phyloP scores from a whole-genome alignment of 2,888 invertebrate species.

The Masnerella sp. region DNA sequence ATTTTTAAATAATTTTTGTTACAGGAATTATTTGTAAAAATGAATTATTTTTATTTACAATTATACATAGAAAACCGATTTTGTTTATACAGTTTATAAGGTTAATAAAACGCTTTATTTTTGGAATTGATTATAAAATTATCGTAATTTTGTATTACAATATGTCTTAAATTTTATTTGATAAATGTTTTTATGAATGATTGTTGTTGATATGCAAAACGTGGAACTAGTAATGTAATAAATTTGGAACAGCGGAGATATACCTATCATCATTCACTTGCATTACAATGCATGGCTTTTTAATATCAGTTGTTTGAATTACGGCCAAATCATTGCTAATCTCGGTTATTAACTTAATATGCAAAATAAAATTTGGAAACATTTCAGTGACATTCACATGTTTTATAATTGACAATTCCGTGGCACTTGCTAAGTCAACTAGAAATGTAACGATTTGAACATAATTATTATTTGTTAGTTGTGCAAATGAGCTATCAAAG shows the following conservation, averaged over 20 bases:
- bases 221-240: not conserved
- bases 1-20: no score
- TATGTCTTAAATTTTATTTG: no score
- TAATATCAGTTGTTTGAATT: not conserved
- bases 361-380: not conserved
- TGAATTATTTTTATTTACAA: no score
- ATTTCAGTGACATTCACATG: not conserved
- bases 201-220: no score
- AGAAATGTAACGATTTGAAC: not conserved
- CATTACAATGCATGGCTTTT: not conserved
- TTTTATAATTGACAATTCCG: not conserved
- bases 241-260: not conserved
- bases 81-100: no score
- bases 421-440: not conserved
- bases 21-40: no score
- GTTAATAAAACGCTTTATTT: no score
- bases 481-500: not conserved
- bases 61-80: no score
- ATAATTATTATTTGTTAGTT: not conserved
- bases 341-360: not conserved
- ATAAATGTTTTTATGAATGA: no score
- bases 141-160: no score
- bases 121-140: no score
- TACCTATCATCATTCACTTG: not conserved
- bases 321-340: not conserved